These are phyloP conservation scores for Catostomus latipinnis DNA, from an alignment of 2,797 vertebrate genomes.

Conservation along the genomic window DNA sequence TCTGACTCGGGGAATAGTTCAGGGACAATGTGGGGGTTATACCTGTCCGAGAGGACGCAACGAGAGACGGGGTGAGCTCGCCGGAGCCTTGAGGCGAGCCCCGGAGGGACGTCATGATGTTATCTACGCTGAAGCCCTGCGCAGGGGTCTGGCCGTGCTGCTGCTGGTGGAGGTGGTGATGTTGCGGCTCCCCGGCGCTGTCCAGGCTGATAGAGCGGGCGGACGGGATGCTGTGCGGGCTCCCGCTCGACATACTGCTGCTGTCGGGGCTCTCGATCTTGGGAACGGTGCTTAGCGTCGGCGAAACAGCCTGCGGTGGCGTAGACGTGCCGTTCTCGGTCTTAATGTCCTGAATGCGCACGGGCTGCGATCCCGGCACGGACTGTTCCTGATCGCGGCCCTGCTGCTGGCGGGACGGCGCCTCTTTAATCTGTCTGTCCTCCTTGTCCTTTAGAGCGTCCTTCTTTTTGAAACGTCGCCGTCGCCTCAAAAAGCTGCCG, in stretches of 20 bases:
- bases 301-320: conserved; percentile 88
- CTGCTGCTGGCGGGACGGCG: conserved; percentile 71
- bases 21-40: conserved; percentile 83
- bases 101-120: conserved; percentile 94
- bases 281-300: conserved; percentile 85
- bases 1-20: conserved; percentile 84
- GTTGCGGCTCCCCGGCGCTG: conserved; percentile 70
- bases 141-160: conserved; percentile 77
- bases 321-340: conserved; percentile 91
- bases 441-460: conserved; percentile 94
- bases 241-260: conserved; percentile 91
- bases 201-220: conserved; percentile 86
- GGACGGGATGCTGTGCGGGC: conserved; percentile 87
- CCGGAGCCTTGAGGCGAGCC: conserved; percentile 86
- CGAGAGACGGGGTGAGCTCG: conserved; percentile 80
- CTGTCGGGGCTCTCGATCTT: conserved; percentile 95
- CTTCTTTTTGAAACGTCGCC: conserved; percentile 95
- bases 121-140: conserved; percentile 96
- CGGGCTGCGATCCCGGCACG: conserved; percentile 80
- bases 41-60: conserved; percentile 80
- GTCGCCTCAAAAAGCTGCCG: conserved; percentile 89
- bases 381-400: conserved; percentile 79
- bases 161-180: conserved; percentile 62
- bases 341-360: conserved; percentile 95
- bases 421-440: conserved; percentile 87